Conservation (phyloP, 2,113 vertebrate genomes). For the Bubalus kerabau region DNA sequence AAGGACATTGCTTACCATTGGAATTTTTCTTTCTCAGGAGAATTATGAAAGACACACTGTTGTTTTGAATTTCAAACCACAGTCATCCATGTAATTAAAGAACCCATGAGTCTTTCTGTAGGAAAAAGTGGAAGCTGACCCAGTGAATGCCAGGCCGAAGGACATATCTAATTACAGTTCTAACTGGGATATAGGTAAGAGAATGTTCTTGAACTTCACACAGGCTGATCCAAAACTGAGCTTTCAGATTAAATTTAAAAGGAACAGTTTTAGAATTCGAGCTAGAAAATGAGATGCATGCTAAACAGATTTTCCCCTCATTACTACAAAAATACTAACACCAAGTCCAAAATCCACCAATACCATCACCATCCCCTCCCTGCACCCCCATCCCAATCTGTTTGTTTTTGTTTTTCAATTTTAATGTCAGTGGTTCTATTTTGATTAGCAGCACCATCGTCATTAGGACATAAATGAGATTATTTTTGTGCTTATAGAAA, state of each 20-base stretch:
- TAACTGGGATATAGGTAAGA: not conserved
- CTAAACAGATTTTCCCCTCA: not conserved
- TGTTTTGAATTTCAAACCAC: slow-evolving; percentile 47
- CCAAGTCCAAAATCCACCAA: not conserved
- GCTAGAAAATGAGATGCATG: not conserved
- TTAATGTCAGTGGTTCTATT: not conserved
- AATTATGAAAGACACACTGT: slow-evolving; percentile 22
- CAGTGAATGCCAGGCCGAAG: not conserved
- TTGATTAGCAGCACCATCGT: not conserved
- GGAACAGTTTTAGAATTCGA: not conserved
- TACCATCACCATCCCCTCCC: too few relatives aligned
- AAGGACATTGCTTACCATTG: not conserved
- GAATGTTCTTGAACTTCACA: not conserved
- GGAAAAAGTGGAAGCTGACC: slow-evolving; percentile 40
- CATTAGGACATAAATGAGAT: not conserved
- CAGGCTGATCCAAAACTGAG: not conserved
- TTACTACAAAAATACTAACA: not conserved
- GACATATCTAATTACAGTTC: not conserved
- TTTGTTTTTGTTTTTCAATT: not conserved
- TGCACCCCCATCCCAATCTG: not conserved
- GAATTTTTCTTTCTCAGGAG: slow-evolving; percentile 38
- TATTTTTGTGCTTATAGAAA: not conserved
- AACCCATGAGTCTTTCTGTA: not conserved
- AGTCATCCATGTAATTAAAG: slow-evolving; percentile 34
- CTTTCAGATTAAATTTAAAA: not conserved